phyloP scores from a whole-genome alignment of 2,797 vertebrate species.

The Momotus momota region DNA sequence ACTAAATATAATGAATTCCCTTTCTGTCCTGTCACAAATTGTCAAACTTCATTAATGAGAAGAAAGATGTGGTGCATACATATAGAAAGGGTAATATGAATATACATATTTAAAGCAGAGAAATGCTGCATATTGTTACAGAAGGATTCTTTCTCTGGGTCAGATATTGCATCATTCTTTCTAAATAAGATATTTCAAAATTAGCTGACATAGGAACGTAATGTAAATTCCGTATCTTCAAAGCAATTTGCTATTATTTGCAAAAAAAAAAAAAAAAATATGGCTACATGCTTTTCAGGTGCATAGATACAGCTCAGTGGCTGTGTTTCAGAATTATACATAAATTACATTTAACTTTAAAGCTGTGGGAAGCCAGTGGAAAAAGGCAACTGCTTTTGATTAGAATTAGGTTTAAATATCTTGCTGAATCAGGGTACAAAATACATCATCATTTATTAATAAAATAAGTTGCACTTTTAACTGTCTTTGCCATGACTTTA shows the following conservation, averaged over 20 bases:
- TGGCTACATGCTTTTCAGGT: not conserved
- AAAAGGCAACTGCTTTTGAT: not conserved
- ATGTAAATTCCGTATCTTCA: not conserved
- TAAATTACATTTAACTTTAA: not conserved
- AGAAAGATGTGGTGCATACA: slow-evolving; percentile 46
- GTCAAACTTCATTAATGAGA: slow-evolving; percentile 83
- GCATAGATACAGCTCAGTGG: not conserved
- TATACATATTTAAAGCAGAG: not conserved
- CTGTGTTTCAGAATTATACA: not conserved
- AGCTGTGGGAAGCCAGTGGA: not conserved
- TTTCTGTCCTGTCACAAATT: slow-evolving; percentile 81
- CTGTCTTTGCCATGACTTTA: not conserved
- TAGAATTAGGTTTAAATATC: not conserved
- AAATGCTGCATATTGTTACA: not conserved
- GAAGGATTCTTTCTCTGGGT: not conserved
- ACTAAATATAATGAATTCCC: slow-evolving; percentile 78
- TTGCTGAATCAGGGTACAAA: not conserved
- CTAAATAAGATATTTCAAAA: not conserved
- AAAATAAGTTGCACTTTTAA: not conserved
- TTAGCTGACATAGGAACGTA: not conserved
- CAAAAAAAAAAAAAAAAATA: not conserved
- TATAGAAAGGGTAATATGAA: slow-evolving; percentile 31
- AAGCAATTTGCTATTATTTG: not conserved
- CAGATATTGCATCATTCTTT: not conserved
- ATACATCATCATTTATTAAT: not conserved